Percentiles rank a stretch among this genome's conserved stretches.
These are phyloP conservation scores for Epinephelus coioides DNA, from an alignment of 2,797 vertebrate species.

Conservation along the genomic window DNA sequence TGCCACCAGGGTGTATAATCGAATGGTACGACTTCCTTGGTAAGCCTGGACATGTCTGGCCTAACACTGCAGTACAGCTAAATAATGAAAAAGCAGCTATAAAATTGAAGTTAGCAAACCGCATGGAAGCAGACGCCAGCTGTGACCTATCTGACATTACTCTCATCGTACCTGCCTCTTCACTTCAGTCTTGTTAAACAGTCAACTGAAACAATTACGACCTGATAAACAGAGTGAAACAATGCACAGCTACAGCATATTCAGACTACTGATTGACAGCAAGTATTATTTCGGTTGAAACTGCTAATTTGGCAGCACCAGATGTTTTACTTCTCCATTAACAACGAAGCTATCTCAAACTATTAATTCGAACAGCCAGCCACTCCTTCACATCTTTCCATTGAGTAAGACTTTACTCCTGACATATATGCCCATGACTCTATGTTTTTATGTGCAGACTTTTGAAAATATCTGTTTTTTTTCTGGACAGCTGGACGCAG, in stretches of 20 bases:
- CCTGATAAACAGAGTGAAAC: conserved; percentile 7
- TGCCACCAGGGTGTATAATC: conserved; percentile 9
- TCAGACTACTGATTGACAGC: conserved; percentile 5
- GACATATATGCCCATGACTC: neutral
- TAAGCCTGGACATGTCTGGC: conserved; percentile 7
- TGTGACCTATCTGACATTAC: neutral
- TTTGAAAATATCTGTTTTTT: neutral
- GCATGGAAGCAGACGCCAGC: neutral
- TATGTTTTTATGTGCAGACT: neutral
- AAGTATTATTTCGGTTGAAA: conserved; percentile 10
- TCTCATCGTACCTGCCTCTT: neutral
- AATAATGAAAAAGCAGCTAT: conserved; percentile 8
- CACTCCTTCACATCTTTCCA: neutral
- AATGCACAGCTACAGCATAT: neutral
- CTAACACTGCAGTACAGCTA: conserved; percentile 8
- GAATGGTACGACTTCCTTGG: neutral
- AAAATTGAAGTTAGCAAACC: neutral
- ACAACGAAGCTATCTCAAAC: neutral
- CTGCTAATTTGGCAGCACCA: conserved; percentile 5
- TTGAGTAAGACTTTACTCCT: neutral
- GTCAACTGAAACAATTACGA: neutral
- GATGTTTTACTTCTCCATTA: conserved; percentile 3
- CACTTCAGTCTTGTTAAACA: neutral
- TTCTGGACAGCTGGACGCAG: neutral
- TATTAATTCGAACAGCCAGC: neutral